Evolutionary conservation across 2,888 invertebrate species (phyloP), one percentile per base, ranked within the genome.

Genomic region (Cataglyphis cursor): DNA sequence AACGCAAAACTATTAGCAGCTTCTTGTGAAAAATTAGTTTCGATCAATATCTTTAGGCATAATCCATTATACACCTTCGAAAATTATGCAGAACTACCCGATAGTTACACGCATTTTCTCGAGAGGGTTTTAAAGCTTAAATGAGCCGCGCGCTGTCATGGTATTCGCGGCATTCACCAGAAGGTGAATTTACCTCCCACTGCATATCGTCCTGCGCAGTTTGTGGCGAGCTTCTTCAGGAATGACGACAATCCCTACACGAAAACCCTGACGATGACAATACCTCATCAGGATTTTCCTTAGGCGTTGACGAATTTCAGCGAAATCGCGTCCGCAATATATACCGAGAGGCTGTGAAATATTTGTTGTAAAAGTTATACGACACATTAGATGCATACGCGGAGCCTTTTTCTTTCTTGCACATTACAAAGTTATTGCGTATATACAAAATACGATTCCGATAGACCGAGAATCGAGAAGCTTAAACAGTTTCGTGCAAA

Each of bases 101-200:
- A 78, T 78, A 78, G 68, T 78, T 68, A 68, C 41, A 15, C 57
- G 66, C 57, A 68, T 68, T 57, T 57, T 44, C 57, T 48, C 78
- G 80, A 83, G 64, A 59, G 78, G 65, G 35, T 78, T 83, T 72
- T 84, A 74, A 75, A 85, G 85, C 85, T 85, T 85, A 85, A 85
- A 85, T 85, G 85, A 85, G 74, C 85, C 84, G 85, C 85, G 84
- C 84, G 65, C 85, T 85, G 81, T 84, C 73, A 80, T 72, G 84
- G 85, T 81, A 85, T 85, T 73, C 76, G 74, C 68, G 81, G 57
- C 81, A 75, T 81, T 74, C 61, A 38, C 62, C 57, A 3, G 0
- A 28, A 28, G 28, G 28, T 28, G 28, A 28, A 28, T 28, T 28
- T 28, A 59, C 61, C 66, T 41, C 44, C 57, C 64, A 51, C 21